phyloP scores from a whole-genome alignment of 2,888 invertebrate genomes.

The Dynastes hyllus region DNA sequence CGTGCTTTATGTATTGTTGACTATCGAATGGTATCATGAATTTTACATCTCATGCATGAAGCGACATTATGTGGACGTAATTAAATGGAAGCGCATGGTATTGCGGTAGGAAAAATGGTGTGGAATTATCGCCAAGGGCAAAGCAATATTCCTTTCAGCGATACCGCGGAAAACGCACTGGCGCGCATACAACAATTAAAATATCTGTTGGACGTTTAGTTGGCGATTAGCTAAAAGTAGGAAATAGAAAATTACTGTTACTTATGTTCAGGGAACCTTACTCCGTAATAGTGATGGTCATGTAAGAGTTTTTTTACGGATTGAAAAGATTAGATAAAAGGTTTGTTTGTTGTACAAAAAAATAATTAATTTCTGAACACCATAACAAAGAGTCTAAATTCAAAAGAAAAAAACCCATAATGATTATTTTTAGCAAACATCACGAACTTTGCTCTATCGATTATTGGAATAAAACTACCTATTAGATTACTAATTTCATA shows the following conservation, averaged over 20 bases:
- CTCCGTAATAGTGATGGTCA: background rate
- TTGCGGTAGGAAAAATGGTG: background rate
- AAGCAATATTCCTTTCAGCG: conserved; percentile 31
- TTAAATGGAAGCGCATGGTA: conserved; percentile 13
- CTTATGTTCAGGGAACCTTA: background rate
- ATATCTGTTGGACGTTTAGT: conserved; percentile 22
- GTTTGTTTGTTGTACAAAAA: too few species aligned
- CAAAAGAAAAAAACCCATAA: too few species aligned
- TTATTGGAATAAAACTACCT: too few species aligned
- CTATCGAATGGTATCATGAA: background rate
- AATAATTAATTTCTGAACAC: too few species aligned
- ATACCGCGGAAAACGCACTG: conserved; percentile 18
- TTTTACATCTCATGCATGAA: conserved; percentile 35
- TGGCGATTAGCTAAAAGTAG: conserved; percentile 28
- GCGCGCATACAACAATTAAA: conserved; percentile 6
- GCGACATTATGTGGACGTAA: background rate
- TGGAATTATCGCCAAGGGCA: conserved; percentile 33
- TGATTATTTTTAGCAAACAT: too few species aligned
- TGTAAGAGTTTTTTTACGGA: too few species aligned
- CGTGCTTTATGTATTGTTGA: background rate
- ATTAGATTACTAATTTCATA: too few species aligned
- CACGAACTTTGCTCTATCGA: too few species aligned
- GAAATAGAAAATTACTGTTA: conserved; percentile 24
- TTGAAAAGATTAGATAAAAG: too few species aligned
- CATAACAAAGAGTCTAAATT: too few species aligned